These are phyloP conservation scores for Labeo calbasu DNA, from an alignment of 2,797 vertebrate species.

Conservation along the genomic window DNA sequence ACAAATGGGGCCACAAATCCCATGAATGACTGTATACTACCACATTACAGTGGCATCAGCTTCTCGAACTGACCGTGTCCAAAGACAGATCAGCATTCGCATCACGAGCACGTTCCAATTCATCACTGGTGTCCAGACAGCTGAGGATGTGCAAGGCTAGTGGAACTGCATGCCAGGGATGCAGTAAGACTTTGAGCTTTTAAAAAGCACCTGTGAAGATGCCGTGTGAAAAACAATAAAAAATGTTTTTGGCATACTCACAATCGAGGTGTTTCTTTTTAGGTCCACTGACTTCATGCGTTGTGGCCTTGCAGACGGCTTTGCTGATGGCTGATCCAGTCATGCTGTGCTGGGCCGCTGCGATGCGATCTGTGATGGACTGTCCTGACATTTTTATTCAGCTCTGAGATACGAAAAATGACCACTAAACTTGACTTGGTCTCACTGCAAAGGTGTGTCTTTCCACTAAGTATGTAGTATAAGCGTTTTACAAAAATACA, in stretches of 20 bases:
- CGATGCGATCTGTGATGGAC: slow-evolving; percentile 91
- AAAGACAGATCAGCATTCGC: slow-evolving; percentile 42
- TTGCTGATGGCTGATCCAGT: slow-evolving; percentile 91
- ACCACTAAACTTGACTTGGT: slow-evolving; percentile 23
- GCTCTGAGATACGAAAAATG: neutral
- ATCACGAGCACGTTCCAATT: slow-evolving; percentile 36
- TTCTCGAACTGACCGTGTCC: neutral
- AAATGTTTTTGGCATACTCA: slow-evolving; percentile 76
- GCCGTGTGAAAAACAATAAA: neutral
- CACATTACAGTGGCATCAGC: neutral
- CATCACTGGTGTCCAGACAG: slow-evolving; percentile 45
- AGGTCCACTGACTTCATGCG: slow-evolving; percentile 88
- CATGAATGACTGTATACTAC: neutral
- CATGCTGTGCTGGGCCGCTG: slow-evolving; percentile 94
- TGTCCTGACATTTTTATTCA: slow-evolving; percentile 85
- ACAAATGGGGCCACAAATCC: neutral
- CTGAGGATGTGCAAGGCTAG: slow-evolving; percentile 39
- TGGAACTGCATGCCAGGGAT: slow-evolving; percentile 10
- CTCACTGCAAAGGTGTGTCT: slow-evolving; percentile 4
- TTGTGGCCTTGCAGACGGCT: slow-evolving; percentile 90
- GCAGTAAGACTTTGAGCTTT: slow-evolving; percentile 2
- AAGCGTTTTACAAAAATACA: slow-evolving; percentile 26
- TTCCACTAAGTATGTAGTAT: neutral
- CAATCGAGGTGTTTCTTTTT: slow-evolving; percentile 92
- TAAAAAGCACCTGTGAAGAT: neutral